phyloP scores from a whole-genome alignment of 2,888 invertebrate species.

The Lepidochrysops patricia region DNA sequence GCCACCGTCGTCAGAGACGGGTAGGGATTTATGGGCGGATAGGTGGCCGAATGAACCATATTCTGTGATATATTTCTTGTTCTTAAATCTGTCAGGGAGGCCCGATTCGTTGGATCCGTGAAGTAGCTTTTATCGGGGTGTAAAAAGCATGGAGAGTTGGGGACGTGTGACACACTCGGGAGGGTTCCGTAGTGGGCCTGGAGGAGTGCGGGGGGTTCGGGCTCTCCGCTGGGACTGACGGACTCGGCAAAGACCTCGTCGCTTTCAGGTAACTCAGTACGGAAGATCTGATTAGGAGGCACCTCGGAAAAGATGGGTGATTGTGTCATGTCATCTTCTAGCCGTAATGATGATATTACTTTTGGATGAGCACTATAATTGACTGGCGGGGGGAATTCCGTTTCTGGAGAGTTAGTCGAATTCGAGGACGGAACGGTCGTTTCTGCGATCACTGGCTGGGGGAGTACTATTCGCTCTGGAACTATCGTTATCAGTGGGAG shows the following conservation, averaged over 20 bases:
- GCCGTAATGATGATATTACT: slow-evolving; percentile 26
- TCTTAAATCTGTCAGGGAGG: slow-evolving; percentile 52
- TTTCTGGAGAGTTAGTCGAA: slow-evolving; percentile 56
- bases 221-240: slow-evolving; percentile 50
- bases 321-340: slow-evolving; percentile 29
- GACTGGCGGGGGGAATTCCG: slow-evolving; percentile 60
- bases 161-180: slow-evolving; percentile 63
- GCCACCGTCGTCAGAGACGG: slow-evolving; percentile 66
- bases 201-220: slow-evolving; percentile 52
- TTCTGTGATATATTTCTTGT: slow-evolving; percentile 42
- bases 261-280: slow-evolving; percentile 37
- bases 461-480: slow-evolving; percentile 55
- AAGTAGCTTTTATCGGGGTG: slow-evolving; percentile 55
- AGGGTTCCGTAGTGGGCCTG: slow-evolving; percentile 63
- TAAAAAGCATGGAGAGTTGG: slow-evolving; percentile 61
- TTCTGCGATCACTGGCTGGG: slow-evolving; percentile 55
- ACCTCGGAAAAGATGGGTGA: slow-evolving; percentile 51
- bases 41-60: slow-evolving; percentile 62
- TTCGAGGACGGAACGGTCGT: slow-evolving; percentile 64
- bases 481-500: slow-evolving; percentile 54
- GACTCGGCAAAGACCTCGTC: slow-evolving; percentile 50
- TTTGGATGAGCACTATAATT: slow-evolving; percentile 62
- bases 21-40: slow-evolving; percentile 63
- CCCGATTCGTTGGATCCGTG: slow-evolving; percentile 27
- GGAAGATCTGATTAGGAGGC: slow-evolving; percentile 52